Base-by-base conservation (phyloP, 2,888 invertebrate genomes). In the Melieria picta region DNA sequence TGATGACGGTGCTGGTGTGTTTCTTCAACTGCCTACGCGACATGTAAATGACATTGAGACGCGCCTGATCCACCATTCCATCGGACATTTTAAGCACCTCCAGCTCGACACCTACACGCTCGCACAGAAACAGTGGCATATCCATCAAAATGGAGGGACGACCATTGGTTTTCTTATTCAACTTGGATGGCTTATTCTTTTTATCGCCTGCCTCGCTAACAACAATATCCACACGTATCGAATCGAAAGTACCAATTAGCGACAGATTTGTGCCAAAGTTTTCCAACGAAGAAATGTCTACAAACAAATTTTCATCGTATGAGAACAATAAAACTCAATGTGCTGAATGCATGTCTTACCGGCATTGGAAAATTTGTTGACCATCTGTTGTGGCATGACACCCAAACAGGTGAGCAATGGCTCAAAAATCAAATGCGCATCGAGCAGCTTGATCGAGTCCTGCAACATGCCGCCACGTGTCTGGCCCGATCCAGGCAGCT, bases 351-450 rank as follows among this genome's bases (percentile, higher is more conserved):
- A 7, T 43, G 63, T 73, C 78, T 66, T 72, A 80, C 81, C 83
- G 1, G 87, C 79, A 77, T 86, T 86, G 4, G 85, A 79, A 69
- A 86, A 84, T 74, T 86, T 86, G 72, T 86, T 87, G 4, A 87
- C 82, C 87, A 97, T 91, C 87, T 96, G 95, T 80, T 95, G 93
- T 3, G 95, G 96, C 91, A 93, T 96, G 0, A 98, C 94, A 1
- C 97, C 97, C 48, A 98, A 89, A 73, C 95, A 94, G 0, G 94
- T 92, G 13, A 98, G 88, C 79, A 98, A 89, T 0, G 98, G 97
- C 85, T 97, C 96, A 87, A 97, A 97, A 80, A 97, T 96, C 64
- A 96, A 90, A 88, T 97, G 97, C 4, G 98, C 97, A 88, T 98
- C 97, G 72, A 97, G 89, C 71, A 98, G 88, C 85, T 93, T 90